Base-by-base conservation (phyloP, 2,888 invertebrate genomes). In the Lucinisca nassula region DNA sequence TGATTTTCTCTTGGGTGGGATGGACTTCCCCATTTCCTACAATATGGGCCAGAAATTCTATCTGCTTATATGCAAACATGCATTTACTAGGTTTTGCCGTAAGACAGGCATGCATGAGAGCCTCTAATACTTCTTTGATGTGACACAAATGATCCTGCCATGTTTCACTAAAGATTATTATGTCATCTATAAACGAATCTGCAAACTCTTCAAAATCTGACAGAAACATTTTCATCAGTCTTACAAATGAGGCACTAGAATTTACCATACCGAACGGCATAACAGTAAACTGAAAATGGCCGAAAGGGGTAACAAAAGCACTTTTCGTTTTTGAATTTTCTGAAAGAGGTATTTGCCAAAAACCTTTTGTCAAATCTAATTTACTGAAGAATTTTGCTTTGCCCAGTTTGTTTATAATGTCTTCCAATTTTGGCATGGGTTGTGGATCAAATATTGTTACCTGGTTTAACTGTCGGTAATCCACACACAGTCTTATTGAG, bases 241-340 rank as follows among this genome's bases (percentile, higher is more conserved):
- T 27, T 24, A 67, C 51, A 45, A n/a, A n/a, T 1, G 74, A 38
- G 12, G 81, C 55, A 21, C 51, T 37, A 3, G 75, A 49, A 58
- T 61, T 82, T 55, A 75, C n/a, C 77, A 82, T 77, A 3, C 82
- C 82, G n/a, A 82, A 83, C 1, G 78, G 78, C 83, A 83, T 83
- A 4, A 77, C 58, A n/a, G 24, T 77, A 40, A 83, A 83, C 24
- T 78, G 72, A 35, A 27, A 78, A n/a, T 73, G 77, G 4, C 83
- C 83, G 10, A 83, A 38, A n/a, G 55, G 83, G 1, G 83, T 83
- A 0, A 81, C 77, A 81, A 80, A 80, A 0, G 81, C 75, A 76
- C 51, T 76, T 24, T 81, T 76, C n/a, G 75, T 35, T 67, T 79
- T 55, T 14, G 70, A 40, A 6, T 77, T 58, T 6, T 40, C 30